Percentiles rank a stretch among this genome's conserved stretches.
These are phyloP conservation scores for Paramormyrops hopkinsi DNA, from an alignment of 2,797 vertebrate species.

Conservation along the genomic window DNA sequence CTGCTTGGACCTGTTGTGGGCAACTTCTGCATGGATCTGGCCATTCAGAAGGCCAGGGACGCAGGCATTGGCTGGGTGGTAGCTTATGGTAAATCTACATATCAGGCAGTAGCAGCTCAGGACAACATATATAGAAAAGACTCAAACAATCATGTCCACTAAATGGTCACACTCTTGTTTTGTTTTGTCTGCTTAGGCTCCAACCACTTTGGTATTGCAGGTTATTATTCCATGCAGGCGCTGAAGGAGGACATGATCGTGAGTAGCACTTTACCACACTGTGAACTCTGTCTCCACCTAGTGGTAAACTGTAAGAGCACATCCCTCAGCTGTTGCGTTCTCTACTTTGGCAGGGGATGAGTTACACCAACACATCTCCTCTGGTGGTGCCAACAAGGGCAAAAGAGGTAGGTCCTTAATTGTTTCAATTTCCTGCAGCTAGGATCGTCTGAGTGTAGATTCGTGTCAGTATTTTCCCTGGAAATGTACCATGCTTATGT, in stretches of 20 bases:
- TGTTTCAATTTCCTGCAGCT: background rate
- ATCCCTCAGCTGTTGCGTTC: background rate
- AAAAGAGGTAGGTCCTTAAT: conserved; percentile 51
- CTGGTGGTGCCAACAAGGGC: conserved; percentile 64
- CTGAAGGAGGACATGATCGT: conserved; percentile 67
- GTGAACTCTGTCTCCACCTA: conserved; percentile 18
- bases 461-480: background rate
- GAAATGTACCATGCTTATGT: background rate
- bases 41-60: conserved; percentile 62
- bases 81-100: conserved; percentile 50
- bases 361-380: conserved; percentile 66
- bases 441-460: background rate
- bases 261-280: conserved; percentile 37
- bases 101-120: background rate
- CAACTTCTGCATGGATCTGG: conserved; percentile 68
- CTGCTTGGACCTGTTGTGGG: conserved; percentile 68
- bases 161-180: background rate
- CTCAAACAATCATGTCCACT: background rate
- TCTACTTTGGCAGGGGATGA: conserved; percentile 56
- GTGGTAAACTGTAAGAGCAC: background rate
- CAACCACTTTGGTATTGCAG: conserved; percentile 69
- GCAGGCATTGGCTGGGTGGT: conserved; percentile 69
- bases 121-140: background rate
- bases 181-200: conserved; percentile 49
- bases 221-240: conserved; percentile 62